Conservation (phyloP, 2,888 invertebrate species). For the Dynastes grantii region DNA sequence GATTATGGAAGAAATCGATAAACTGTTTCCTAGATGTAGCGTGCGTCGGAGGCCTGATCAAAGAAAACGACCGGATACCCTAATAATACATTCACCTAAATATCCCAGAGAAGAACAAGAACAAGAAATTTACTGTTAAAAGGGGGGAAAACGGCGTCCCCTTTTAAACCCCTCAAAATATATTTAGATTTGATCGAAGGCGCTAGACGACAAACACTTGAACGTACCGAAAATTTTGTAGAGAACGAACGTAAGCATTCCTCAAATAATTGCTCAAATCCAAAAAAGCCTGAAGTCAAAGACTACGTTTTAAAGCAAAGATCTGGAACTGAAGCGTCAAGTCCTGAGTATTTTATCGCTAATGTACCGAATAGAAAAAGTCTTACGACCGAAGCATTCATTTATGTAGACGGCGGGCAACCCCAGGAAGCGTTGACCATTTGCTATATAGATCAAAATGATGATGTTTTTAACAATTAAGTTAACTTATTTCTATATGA, state of each 20-base stretch:
- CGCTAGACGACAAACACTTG: conserved; percentile 39
- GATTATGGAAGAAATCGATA: conserved; percentile 51
- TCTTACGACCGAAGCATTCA: conserved; percentile 53
- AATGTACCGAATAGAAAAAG: conserved; percentile 48
- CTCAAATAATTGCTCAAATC: conserved; percentile 29
- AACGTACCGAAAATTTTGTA: conserved; percentile 49
- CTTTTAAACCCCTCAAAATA: conserved; percentile 53
- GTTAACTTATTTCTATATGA: not conserved
- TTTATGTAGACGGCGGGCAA: conserved; percentile 53
- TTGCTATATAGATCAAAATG: conserved; percentile 47
- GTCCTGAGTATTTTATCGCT: conserved; percentile 54
- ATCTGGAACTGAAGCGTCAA: conserved; percentile 42
- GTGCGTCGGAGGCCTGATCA: conserved; percentile 38
- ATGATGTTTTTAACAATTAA: conserved; percentile 47
- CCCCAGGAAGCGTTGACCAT: conserved; percentile 46
- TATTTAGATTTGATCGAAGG: conserved; percentile 54
- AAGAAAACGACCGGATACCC: conserved; percentile 48
- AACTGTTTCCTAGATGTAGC: conserved; percentile 52
- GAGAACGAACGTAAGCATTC: conserved; percentile 52
- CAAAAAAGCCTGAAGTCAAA: conserved; percentile 49
- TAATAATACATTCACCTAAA: conserved; percentile 46
- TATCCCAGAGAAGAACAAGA: conserved; percentile 29
- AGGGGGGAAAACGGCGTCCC: conserved; percentile 45
- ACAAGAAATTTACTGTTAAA: conserved; percentile 19
- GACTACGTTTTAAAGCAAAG: conserved; percentile 46